A percentile compares a stretch with the other conserved stretches of the same genome.
Evolutionary conservation across 2,888 invertebrate genomes (phyloP).

Genomic region (Tetramorium bicarinatum): DNA sequence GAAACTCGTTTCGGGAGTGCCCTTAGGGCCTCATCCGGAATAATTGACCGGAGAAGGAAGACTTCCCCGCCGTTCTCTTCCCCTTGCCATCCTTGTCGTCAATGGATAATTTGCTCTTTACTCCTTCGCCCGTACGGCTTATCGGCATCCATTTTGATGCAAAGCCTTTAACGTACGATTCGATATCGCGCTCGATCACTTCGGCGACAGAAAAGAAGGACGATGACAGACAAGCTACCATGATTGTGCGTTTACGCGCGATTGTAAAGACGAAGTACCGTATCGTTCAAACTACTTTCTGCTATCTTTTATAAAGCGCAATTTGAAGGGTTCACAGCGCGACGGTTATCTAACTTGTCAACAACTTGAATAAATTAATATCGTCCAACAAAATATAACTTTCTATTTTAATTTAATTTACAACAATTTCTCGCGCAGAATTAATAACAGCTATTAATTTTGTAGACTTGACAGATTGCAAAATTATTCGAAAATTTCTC

Average conservation of each 20-base stretch:
- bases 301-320: background rate
- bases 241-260: slow-evolving; percentile 4
- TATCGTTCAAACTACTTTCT: background rate
- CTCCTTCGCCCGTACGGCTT: slow-evolving; percentile 56
- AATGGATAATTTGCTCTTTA: slow-evolving; percentile 70
- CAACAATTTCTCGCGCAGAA: background rate
- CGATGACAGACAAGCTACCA: background rate
- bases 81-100: slow-evolving; percentile 28
- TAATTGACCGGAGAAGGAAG: slow-evolving; percentile 74
- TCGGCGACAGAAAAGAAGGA: slow-evolving; percentile 12
- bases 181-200: slow-evolving; percentile 31
- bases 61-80: slow-evolving; percentile 17
- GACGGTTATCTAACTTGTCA: background rate
- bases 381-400: background rate
- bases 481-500: background rate
- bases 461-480: background rate
- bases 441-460: background rate
- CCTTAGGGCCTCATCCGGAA: slow-evolving; percentile 73
- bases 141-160: slow-evolving; percentile 71
- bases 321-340: background rate
- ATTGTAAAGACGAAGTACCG: background rate
- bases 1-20: slow-evolving; percentile 75
- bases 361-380: background rate
- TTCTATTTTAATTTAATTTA: background rate
- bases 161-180: slow-evolving; percentile 53